Conservation (phyloP, 2,113 vertebrate species). For the Fulmarus glacialis region DNA sequence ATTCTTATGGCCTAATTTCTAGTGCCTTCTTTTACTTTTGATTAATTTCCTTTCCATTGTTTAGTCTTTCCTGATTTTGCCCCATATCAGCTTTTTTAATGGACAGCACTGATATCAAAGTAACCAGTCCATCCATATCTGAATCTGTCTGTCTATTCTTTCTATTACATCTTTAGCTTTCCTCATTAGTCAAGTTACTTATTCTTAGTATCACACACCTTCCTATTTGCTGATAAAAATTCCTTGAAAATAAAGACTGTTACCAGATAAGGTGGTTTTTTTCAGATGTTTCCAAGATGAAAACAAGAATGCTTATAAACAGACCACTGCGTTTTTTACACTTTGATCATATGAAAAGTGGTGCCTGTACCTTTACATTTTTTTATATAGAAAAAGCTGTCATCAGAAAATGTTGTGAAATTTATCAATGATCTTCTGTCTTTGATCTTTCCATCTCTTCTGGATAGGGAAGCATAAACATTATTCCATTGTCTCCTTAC, state of each 20-base stretch:
- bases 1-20: background rate
- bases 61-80: background rate
- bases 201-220: background rate
- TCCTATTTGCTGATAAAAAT: background rate
- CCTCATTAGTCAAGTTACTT: background rate
- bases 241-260: background rate
- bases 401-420: background rate
- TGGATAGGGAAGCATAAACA: background rate
- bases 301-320: background rate
- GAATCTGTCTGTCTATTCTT: background rate
- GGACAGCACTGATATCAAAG: background rate
- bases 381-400: background rate
- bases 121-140: background rate
- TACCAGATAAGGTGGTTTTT: background rate
- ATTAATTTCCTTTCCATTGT: background rate
- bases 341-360: background rate
- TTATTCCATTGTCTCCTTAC: background rate
- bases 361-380: background rate
- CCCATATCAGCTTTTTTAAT: background rate
- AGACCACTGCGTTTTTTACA: background rate
- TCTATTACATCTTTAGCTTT: background rate
- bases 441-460: background rate
- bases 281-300: background rate
- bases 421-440: background rate
- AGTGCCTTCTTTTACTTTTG: background rate